phyloP scores from a whole-genome alignment of 1,140 invertebrate genomes.

The Laupala kohalensis region DNA sequence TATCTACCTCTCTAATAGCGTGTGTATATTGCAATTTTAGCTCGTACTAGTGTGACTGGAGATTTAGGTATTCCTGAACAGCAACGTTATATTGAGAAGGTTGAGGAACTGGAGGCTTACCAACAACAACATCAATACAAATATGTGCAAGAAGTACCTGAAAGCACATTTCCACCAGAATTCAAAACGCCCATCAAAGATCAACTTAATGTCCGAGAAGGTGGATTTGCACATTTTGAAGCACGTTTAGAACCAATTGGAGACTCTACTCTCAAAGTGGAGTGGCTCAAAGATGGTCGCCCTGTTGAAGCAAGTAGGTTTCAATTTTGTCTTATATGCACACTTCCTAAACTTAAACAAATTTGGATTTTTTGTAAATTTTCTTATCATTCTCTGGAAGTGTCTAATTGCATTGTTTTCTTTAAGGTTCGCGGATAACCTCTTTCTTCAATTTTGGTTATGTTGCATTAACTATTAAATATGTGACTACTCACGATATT shows the following conservation, averaged over 20 bases:
- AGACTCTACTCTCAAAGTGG: conserved; percentile 79
- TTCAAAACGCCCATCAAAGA: conserved; percentile 89
- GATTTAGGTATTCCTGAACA: conserved; percentile 85
- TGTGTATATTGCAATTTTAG: conserved; percentile 24
- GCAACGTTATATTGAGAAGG: conserved; percentile 82
- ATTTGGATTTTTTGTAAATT: too few species aligned
- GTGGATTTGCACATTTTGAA: conserved; percentile 91
- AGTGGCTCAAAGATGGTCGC: conserved; percentile 90
- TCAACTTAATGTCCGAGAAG: conserved; percentile 76
- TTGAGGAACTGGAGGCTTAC: conserved; percentile 86
- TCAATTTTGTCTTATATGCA: too few species aligned
- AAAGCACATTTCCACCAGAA: conserved; percentile 66
- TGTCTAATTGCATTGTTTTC: conserved; percentile 13
- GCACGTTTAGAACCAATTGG: conserved; percentile 85
- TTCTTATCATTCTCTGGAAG: too few species aligned
- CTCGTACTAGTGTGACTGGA: conserved; percentile 63
- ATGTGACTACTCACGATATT: conserved; percentile 77
- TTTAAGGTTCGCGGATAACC: conserved; percentile 69
- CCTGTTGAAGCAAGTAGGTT: conserved; percentile 71
- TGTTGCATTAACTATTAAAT: conserved; percentile 90
- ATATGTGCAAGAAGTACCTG: conserved; percentile 60
- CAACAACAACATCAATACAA: conserved; percentile 59
- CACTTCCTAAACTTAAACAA: too few species aligned
- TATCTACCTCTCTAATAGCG: too few species aligned
- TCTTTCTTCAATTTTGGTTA: conserved; percentile 95